Percentiles rank a stretch among this genome's conserved stretches.
These are phyloP conservation scores for Oreotrochilus melanogaster DNA, from an alignment of 2,113 vertebrate genomes.

Conservation along the genomic window DNA sequence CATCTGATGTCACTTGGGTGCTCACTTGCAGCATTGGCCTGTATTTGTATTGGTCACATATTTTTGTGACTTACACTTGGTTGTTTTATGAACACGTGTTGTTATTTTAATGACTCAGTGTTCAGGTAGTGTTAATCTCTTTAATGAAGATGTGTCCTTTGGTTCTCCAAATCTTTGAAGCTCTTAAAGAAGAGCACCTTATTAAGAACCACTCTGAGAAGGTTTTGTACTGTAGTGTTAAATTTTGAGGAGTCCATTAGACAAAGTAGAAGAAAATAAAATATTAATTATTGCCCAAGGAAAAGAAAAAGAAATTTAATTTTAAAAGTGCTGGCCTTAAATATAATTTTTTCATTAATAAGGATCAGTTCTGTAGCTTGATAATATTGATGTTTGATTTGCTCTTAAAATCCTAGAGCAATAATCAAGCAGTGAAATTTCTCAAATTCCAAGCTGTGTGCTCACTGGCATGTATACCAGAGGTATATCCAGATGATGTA, in stretches of 20 bases:
- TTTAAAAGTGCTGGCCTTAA: neutral
- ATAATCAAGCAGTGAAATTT: neutral
- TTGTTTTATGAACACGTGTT: neutral
- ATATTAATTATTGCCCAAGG: neutral
- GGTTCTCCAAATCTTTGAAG: neutral
- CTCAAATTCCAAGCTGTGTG: neutral
- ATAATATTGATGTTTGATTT: neutral
- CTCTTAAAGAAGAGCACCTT: neutral
- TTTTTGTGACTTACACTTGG: neutral
- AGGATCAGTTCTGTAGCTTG: neutral
- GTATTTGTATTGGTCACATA: neutral
- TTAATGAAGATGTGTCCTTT: neutral
- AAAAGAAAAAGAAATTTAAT: neutral
- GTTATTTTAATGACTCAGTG: neutral
- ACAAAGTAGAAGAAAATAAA: neutral
- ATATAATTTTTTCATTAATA: neutral
- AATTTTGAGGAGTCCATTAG: neutral
- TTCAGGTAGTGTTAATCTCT: neutral
- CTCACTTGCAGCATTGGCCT: neutral
- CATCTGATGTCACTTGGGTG: rapidly evolving
- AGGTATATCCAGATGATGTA: neutral
- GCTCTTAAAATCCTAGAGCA: neutral
- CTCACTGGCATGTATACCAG: neutral
- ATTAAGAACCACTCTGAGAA: neutral
- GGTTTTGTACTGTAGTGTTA: neutral